A percentile compares a stretch with the other conserved stretches of the same genome.
These are phyloP conservation scores for Torymus auratus DNA, from an alignment of 2,888 invertebrate genomes.

Conservation along the genomic window DNA sequence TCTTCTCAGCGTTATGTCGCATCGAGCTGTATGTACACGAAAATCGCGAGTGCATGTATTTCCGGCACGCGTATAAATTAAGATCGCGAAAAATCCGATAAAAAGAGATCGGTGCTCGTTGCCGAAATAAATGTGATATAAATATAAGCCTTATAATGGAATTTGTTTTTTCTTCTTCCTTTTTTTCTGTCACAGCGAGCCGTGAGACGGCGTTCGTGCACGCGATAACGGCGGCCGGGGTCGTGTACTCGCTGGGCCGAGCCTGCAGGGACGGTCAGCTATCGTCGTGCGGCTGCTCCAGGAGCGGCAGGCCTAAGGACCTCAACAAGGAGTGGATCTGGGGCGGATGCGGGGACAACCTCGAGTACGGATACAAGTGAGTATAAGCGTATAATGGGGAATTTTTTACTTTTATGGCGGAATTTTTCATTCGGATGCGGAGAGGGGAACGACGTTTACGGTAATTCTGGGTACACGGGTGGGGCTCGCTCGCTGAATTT, in stretches of 20 bases:
- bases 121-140: too few relatives aligned
- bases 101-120: too few relatives aligned
- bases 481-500: too few relatives aligned
- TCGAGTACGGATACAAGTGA: constrained; percentile 96
- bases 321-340: constrained; percentile 96
- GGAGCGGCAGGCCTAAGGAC: constrained; percentile 88
- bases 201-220: constrained; percentile 94
- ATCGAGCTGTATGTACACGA: too few relatives aligned
- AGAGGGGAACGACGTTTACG: too few relatives aligned
- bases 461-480: too few relatives aligned
- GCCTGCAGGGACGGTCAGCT: constrained; percentile 94
- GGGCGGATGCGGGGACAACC: constrained; percentile 98
- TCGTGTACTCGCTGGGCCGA: constrained; percentile 91
- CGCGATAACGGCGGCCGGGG: constrained; percentile 92
- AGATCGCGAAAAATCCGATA: too few relatives aligned
- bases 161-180: too few relatives aligned
- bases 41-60: background rate
- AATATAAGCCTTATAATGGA: too few relatives aligned
- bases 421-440: too few relatives aligned
- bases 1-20: too few relatives aligned
- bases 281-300: constrained; percentile 93
- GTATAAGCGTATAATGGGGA: background rate
- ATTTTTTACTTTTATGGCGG: too few relatives aligned
- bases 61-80: background rate
- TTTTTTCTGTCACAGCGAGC: constrained; percentile 79